phyloP scores from a whole-genome alignment of 2,113 vertebrate species.

The Ifrita kowaldi region DNA sequence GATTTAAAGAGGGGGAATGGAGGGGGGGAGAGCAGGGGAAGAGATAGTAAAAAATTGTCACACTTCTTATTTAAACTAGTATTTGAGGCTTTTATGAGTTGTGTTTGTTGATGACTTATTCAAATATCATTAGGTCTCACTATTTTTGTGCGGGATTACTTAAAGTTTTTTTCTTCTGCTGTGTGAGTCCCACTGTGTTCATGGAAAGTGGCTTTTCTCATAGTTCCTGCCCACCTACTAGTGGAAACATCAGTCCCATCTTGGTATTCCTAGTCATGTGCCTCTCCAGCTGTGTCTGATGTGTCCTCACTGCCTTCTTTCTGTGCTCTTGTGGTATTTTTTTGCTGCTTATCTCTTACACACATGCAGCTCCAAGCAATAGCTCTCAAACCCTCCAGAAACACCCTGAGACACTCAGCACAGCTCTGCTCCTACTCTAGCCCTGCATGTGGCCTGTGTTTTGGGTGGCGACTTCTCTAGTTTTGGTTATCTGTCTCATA shows the following conservation, averaged over 20 bases:
- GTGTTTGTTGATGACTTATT: not conserved
- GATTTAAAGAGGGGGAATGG: not conserved
- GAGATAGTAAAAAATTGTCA: not conserved
- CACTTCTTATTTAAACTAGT: not conserved
- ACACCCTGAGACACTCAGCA: not conserved
- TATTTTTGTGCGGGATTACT: not conserved
- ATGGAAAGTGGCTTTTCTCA: not conserved
- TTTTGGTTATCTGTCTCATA: not conserved
- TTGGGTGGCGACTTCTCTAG: not conserved
- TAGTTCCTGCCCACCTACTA: not conserved
- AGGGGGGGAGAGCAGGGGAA: accelerated
- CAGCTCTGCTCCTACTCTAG: not conserved
- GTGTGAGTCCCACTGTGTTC: not conserved
- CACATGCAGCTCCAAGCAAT: not conserved
- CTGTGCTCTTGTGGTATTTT: not conserved
- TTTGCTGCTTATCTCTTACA: conserved; percentile 1
- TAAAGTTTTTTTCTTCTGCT: not conserved
- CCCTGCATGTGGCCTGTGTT: not conserved
- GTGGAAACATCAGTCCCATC: not conserved
- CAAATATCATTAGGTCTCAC: not conserved
- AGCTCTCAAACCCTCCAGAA: not conserved
- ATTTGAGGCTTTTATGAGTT: not conserved
- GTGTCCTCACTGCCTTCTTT: not conserved
- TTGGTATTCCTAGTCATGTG: not conserved
- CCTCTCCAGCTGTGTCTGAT: not conserved